Evolutionary conservation across 1,140 invertebrate species (phyloP).

Genomic region (Potamilus streckersoni): DNA sequence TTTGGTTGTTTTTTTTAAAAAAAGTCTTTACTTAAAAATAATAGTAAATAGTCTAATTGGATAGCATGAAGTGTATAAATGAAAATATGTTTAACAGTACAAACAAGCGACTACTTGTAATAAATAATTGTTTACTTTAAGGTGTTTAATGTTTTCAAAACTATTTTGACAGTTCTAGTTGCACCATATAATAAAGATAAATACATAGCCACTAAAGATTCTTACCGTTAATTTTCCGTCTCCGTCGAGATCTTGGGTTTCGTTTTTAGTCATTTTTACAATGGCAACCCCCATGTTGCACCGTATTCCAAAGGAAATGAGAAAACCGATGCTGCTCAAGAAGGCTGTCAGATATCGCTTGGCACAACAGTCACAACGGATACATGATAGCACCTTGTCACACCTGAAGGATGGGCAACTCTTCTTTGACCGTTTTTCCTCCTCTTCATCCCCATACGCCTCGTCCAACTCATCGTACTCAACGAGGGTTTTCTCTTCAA

Average conservation of each 20-base stretch:
- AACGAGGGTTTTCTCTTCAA: constrained; percentile 65
- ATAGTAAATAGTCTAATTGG: no score
- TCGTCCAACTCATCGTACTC: constrained; percentile 68
- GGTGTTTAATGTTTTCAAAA: no score
- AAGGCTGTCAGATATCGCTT: constrained; percentile 64
- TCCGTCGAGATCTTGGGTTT: constrained; percentile 54
- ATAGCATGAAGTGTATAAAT: no score
- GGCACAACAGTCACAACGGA: constrained; percentile 45
- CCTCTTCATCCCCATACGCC: constrained; percentile 57
- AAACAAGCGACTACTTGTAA: no score
- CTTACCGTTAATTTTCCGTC: constrained; percentile 45
- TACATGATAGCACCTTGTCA: constrained; percentile 21
- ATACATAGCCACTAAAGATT: not conserved
- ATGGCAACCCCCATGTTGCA: constrained; percentile 96
- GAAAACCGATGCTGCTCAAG: constrained; percentile 65
- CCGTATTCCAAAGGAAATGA: constrained; percentile 71
- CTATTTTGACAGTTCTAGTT: not conserved
- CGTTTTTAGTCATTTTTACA: constrained; percentile 76
- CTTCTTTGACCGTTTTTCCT: constrained; percentile 25
- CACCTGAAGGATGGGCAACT: constrained; percentile 28
- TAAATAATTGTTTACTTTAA: no score
- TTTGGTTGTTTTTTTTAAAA: no score
- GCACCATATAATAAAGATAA: not conserved
- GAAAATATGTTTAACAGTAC: no score
- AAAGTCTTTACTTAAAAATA: no score